Evolutionary conservation across 2,113 vertebrate genomes (phyloP).

Genomic region (Melanerpes formicivorus): DNA sequence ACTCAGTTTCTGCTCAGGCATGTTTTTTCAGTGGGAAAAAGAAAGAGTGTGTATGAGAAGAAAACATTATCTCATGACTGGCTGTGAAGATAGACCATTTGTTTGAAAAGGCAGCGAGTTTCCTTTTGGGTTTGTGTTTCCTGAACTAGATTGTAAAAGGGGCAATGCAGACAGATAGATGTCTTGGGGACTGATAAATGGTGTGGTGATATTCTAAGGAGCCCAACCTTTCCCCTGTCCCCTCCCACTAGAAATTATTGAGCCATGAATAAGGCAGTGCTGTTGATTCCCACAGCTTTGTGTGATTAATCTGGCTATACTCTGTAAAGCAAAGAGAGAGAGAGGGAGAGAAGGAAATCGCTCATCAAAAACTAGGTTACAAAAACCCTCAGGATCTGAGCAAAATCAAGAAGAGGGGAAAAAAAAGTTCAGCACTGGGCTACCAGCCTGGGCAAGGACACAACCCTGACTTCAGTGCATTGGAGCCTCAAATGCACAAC

Average conservation of each 20-base stretch:
- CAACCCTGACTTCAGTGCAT: not conserved
- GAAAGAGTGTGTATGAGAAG: not conserved
- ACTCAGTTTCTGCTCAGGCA: not conserved
- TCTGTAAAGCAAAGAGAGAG: not conserved
- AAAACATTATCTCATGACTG: conserved; percentile 10
- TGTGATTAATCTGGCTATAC: not conserved
- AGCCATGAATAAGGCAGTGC: not conserved
- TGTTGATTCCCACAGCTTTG: not conserved
- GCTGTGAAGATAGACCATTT: not conserved
- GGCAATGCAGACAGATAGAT: not conserved
- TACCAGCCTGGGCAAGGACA: conserved; percentile 24
- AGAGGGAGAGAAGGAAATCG: not conserved
- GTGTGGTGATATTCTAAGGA: not conserved
- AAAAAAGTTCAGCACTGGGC: conserved; percentile 33
- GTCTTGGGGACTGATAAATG: not conserved
- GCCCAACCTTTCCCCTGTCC: not conserved
- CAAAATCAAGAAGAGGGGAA: conserved; percentile 43
- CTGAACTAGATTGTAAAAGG: not conserved
- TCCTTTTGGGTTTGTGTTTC: not conserved
- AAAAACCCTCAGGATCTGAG: conserved; percentile 34
- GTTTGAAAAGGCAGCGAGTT: conserved; percentile 11
- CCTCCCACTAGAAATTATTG: not conserved
- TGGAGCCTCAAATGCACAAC: not conserved
- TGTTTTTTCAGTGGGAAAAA: not conserved
- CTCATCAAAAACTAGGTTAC: conserved; percentile 58